Conservation (phyloP, 2,113 vertebrate genomes). For the Ahaetulla prasina region DNA sequence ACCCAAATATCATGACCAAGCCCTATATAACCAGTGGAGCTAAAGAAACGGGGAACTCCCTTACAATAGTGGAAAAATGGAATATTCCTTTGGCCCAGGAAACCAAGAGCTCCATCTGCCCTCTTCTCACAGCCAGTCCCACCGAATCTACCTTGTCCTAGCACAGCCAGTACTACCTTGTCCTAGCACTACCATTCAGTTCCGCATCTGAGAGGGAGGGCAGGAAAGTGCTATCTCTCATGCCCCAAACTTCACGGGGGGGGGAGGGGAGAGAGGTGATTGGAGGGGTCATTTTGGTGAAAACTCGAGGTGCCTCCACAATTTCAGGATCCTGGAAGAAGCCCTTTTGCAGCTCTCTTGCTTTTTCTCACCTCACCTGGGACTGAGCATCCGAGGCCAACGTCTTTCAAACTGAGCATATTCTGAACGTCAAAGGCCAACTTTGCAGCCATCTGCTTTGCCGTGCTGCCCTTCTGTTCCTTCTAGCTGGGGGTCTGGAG, state of each 20-base stretch:
- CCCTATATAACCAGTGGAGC: neutral
- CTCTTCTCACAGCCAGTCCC: neutral
- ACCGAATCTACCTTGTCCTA: too few species aligned
- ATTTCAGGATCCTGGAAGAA: slow-evolving; percentile 34
- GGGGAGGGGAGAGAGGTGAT: too few species aligned
- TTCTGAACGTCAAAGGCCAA: slow-evolving; percentile 7
- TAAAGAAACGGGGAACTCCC: neutral
- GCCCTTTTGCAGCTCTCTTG: slow-evolving; percentile 15
- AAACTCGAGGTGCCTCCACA: neutral
- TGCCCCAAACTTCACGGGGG: neutral
- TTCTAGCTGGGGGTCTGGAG: slow-evolving; percentile 46
- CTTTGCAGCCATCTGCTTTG: slow-evolving; percentile 25
- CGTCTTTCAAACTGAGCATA: neutral
- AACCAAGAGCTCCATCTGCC: neutral
- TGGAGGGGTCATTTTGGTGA: neutral
- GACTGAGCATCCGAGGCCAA: slow-evolving; percentile 5
- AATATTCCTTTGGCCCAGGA: neutral
- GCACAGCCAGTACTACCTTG: too few species aligned
- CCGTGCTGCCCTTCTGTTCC: slow-evolving; percentile 6
- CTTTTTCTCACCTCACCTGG: neutral
- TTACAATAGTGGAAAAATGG: neutral
- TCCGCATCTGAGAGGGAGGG: too few species aligned
- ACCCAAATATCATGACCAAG: neutral
- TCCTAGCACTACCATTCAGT: too few species aligned
- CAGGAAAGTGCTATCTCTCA: neutral